phyloP scores from a whole-genome alignment of 2,113 vertebrate genomes.

The Erythrolamprus reginae region DNA sequence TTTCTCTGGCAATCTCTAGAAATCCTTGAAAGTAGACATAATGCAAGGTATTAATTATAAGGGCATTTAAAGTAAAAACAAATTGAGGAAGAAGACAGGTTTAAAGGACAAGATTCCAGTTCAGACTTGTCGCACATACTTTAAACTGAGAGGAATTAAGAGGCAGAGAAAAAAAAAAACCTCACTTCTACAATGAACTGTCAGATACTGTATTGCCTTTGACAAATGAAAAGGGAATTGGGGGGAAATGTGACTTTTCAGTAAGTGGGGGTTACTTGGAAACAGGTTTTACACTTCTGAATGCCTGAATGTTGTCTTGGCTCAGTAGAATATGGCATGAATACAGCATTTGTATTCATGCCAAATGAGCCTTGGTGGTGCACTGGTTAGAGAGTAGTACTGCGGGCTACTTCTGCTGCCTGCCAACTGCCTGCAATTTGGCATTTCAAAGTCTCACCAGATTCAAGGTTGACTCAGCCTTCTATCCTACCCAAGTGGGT shows the following conservation, averaged over 20 bases:
- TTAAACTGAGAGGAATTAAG: background rate
- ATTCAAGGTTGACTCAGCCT: too few species aligned
- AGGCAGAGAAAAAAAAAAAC: background rate
- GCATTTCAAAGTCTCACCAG: too few species aligned
- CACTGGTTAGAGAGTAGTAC: too few species aligned
- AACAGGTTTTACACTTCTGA: background rate
- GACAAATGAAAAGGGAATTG: background rate
- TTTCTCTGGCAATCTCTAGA: constrained; percentile 5
- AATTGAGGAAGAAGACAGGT: too few species aligned
- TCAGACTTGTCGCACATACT: background rate
- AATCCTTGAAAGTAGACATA: background rate
- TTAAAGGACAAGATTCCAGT: background rate
- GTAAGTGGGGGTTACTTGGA: too few species aligned
- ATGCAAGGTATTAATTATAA: background rate
- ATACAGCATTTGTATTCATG: background rate
- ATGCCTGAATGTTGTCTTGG: background rate
- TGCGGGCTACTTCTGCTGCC: too few species aligned
- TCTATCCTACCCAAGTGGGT: too few species aligned
- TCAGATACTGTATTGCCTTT: background rate
- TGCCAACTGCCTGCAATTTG: too few species aligned
- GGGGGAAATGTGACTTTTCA: background rate
- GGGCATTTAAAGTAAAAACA: background rate
- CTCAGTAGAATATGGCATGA: background rate
- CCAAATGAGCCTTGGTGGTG: too few species aligned
- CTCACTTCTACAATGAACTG: background rate